A percentile compares a stretch with the other conserved stretches of the same genome.
phyloP scores from a whole-genome alignment of 2,113 vertebrate species.

The Micronisus gabar region DNA sequence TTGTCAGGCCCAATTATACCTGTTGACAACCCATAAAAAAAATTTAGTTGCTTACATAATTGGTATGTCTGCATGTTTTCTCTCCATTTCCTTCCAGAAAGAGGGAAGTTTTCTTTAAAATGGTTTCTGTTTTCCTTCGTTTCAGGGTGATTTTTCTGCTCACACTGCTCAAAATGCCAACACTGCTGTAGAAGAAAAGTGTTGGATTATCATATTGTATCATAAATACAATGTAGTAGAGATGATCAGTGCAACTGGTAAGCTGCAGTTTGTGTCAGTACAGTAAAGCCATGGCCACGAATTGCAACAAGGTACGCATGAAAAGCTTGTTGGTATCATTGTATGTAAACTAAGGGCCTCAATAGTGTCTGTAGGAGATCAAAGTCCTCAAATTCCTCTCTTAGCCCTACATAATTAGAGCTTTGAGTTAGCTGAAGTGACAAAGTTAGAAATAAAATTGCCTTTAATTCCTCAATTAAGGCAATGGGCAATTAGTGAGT shows the following conservation, averaged over 20 bases:
- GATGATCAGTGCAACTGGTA: background rate
- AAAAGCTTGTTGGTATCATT: background rate
- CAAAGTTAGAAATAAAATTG: slow-evolving; percentile 12
- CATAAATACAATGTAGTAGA: background rate
- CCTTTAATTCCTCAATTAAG: slow-evolving; percentile 14
- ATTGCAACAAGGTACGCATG: background rate
- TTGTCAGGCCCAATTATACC: background rate
- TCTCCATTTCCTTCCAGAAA: background rate
- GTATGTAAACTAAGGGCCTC: background rate
- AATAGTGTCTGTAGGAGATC: background rate
- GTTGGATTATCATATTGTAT: background rate
- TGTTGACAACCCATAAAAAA: background rate
- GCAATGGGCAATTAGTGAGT: background rate
- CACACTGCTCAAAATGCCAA: background rate
- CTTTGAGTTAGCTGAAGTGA: background rate
- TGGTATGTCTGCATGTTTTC: background rate
- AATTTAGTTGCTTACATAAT: background rate
- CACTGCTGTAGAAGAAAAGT: background rate
- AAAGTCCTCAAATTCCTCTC: background rate
- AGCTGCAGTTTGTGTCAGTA: background rate
- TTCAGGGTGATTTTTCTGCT: background rate
- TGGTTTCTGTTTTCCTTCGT: background rate
- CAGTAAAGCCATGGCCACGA: background rate
- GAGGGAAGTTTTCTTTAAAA: background rate
- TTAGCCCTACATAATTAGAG: background rate